A percentile compares a stretch with the other conserved stretches of the same genome.
phyloP scores from a whole-genome alignment of 2,113 vertebrate genomes.

The Excalfactoria chinensis region DNA sequence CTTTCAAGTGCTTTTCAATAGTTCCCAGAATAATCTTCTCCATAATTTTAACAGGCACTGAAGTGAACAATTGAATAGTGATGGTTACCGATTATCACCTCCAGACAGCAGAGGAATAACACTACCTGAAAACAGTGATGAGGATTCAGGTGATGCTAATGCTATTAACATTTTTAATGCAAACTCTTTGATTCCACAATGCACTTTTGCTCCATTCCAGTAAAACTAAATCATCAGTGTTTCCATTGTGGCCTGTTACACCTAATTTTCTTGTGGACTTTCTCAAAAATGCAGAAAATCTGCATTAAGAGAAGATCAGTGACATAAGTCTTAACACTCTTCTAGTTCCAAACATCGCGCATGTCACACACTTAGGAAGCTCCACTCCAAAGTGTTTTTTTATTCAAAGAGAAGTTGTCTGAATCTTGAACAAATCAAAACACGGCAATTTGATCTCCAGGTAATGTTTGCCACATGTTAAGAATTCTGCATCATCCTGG shows the following conservation, averaged over 20 bases:
- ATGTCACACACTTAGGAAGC: background rate
- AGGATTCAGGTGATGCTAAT: background rate
- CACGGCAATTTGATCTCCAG: background rate
- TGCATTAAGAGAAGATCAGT: background rate
- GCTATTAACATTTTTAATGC: background rate
- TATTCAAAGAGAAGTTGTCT: background rate
- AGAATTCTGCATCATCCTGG: background rate
- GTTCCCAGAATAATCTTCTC: background rate
- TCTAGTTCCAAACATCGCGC: background rate
- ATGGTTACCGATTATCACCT: background rate
- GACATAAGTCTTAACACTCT: background rate
- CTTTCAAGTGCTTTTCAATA: background rate
- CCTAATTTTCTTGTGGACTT: background rate
- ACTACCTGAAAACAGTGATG: background rate
- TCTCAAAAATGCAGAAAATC: conserved; percentile 19
- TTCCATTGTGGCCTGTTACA: background rate
- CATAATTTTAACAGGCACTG: background rate
- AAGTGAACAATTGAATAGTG: background rate
- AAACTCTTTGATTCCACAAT: background rate
- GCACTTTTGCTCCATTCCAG: background rate
- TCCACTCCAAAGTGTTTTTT: background rate
- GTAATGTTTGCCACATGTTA: background rate
- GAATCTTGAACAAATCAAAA: background rate
- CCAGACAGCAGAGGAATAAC: background rate
- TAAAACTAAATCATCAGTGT: background rate